Conservation (phyloP, 2,113 vertebrate species). For the Chamaea fasciata region DNA sequence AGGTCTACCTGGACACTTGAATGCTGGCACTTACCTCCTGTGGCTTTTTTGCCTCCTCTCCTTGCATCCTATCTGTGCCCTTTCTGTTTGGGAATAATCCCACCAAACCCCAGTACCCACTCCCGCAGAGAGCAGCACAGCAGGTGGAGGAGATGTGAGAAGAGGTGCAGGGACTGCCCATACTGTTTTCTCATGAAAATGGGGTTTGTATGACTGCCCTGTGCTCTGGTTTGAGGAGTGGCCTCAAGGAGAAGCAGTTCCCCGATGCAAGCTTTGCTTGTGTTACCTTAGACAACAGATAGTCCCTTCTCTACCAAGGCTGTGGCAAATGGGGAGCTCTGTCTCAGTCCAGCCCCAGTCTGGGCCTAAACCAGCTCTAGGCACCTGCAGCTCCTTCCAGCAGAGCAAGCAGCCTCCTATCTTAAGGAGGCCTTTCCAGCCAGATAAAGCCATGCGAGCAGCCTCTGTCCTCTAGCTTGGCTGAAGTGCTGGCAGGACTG, state of each 20-base stretch:
- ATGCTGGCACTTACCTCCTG: rapidly evolving
- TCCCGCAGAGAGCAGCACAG: not conserved
- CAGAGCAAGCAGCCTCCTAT: not conserved
- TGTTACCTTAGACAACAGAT: not conserved
- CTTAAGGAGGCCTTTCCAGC: not conserved
- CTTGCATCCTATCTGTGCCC: not conserved
- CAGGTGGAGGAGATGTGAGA: not conserved
- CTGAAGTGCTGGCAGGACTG: not conserved
- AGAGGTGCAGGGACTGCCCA: not conserved
- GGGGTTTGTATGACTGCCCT: not conserved
- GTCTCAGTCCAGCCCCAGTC: not conserved
- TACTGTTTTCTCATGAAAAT: not conserved
- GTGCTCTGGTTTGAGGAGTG: not conserved
- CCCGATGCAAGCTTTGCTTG: not conserved
- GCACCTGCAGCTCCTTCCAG: not conserved
- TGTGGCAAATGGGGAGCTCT: not conserved
- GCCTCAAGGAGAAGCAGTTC: not conserved
- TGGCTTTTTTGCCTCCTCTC: not conserved
- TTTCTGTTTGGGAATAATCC: not conserved
- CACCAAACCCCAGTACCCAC: not conserved
- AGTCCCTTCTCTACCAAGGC: not conserved
- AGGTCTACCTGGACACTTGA: not conserved
- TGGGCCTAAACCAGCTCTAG: not conserved
- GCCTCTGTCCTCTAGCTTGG: not conserved
- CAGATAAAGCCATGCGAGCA: not conserved